Evolutionary conservation across 2,113 vertebrate species (phyloP), one percentile per base, ranked within the genome.

Genomic region (Oenanthe melanoleuca): DNA sequence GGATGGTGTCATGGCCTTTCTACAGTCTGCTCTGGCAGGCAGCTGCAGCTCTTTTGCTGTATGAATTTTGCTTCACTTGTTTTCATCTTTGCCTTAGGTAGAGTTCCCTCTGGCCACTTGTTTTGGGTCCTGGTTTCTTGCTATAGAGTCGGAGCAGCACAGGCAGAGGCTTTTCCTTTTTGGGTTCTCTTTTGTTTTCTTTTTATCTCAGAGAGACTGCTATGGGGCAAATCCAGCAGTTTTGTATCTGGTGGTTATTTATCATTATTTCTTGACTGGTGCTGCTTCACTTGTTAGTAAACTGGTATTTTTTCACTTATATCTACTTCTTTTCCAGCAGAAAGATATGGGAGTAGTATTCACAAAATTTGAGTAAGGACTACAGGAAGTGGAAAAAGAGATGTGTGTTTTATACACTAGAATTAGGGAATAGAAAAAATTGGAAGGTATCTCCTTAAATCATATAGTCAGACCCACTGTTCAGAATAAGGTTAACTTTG

Each of bases 1-100:
- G 22, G 12, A 23, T 0, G 1, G 23, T 23, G 33, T 20, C 55
- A 28, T 0, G 0, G 38, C 26, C 14, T 37, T 60, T 77, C 9
- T 5, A 26, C 44, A 60, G 14, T 23, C 26, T 52, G 38, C 45
- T 86, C 18, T 69, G 26, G 11, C 26, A 33, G 9, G 14, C 5
- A 69, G 18, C 45, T 60, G 14, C 5, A 50, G 25, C 11, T 37
- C 53, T 60, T 67, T 26, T 44, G 14, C 26, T 52, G 14, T 18
- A 33, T 28, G 26, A 52, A 12, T 86, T 52, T 67, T 77, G 22
- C 45, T 59, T 52, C 17, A 44, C 17, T 44, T 50, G 5, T 50
- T 52, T 42, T 44, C 0, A 0, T 52, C 38, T 38, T 52, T 33
- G 22, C 45, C 45, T 78, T 44, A 45, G 53, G 26, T 38, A 77